phyloP scores from a whole-genome alignment of 2,797 vertebrate species.

The Enteromius mattozi region DNA sequence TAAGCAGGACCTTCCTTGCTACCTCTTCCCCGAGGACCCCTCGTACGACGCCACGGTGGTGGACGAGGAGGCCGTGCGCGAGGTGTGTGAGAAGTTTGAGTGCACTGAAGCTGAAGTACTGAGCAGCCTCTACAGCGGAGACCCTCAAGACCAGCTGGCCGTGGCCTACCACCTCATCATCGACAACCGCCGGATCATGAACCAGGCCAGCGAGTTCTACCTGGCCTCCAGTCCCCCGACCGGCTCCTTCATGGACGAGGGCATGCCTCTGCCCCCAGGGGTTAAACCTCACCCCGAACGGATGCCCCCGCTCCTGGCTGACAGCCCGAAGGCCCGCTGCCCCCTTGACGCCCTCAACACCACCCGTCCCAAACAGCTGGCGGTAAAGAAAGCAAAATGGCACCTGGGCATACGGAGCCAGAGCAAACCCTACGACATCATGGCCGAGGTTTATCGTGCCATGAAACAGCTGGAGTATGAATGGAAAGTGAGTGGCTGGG shows the following conservation, averaged over 20 bases:
- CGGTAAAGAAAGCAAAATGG: slow-evolving; percentile 99
- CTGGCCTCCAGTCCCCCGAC: slow-evolving; percentile 96
- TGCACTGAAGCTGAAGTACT: slow-evolving; percentile 92
- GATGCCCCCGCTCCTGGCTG: slow-evolving; percentile 93
- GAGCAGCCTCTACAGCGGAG: slow-evolving; percentile 93
- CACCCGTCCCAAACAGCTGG: slow-evolving; percentile 91
- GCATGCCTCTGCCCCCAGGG: slow-evolving; percentile 88
- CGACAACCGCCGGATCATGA: slow-evolving; percentile 98
- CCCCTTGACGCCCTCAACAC: slow-evolving; percentile 96
- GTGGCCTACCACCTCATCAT: slow-evolving; percentile 98
- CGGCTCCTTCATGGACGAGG: slow-evolving; percentile 95
- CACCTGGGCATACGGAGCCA: slow-evolving; percentile 98
- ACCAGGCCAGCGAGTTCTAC: slow-evolving; percentile 99
- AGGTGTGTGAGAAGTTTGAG: slow-evolving; percentile 98
- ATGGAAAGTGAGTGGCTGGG: slow-evolving; percentile 88
- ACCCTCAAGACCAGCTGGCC: slow-evolving; percentile 95
- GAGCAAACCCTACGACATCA: slow-evolving; percentile 96
- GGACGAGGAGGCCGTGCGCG: slow-evolving; percentile 93
- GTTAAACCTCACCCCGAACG: slow-evolving; percentile 95
- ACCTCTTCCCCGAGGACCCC: slow-evolving; percentile 97
- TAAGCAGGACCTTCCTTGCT: slow-evolving; percentile 93
- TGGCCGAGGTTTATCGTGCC: slow-evolving; percentile 97
- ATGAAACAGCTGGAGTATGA: slow-evolving; percentile 96
- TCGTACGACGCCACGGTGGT: slow-evolving; percentile 91
- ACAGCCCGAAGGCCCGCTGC: slow-evolving; percentile 94